Evolutionary conservation across 2,113 vertebrate species (phyloP).

Genomic region (Colinus virginianus): DNA sequence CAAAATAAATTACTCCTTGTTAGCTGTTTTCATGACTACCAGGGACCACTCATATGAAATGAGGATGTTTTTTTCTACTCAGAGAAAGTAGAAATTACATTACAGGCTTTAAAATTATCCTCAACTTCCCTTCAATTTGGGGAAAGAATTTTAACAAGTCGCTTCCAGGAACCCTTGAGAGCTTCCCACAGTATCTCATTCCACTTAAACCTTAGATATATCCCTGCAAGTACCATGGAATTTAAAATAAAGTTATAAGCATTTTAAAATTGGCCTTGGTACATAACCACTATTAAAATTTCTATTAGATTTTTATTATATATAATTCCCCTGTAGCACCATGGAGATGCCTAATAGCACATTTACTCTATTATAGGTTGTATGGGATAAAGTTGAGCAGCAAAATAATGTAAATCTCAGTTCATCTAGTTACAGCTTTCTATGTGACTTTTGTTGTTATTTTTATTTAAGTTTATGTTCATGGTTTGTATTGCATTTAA

Average conservation of each 20-base stretch:
- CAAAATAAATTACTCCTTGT: conserved; percentile 35
- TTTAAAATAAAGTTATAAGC: conserved; percentile 43
- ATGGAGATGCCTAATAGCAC: conserved; percentile 28
- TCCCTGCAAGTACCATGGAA: conserved; percentile 15
- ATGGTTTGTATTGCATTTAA: rapidly evolving
- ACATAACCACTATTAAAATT: conserved; percentile 22
- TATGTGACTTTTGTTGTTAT: background rate
- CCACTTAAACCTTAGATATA: conserved; percentile 2
- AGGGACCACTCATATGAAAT: background rate
- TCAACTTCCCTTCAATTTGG: conserved; percentile 52
- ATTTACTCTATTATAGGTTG: background rate
- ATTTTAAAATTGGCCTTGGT: conserved; percentile 39
- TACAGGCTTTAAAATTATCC: conserved; percentile 48
- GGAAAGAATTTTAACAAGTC: conserved; percentile 60
- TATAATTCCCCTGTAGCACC: conserved; percentile 31
- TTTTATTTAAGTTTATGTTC: background rate
- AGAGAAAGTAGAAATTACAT: conserved; percentile 12
- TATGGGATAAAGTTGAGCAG: background rate
- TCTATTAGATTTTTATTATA: conserved; percentile 48
- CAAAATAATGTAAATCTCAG: background rate
- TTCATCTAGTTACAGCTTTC: background rate
- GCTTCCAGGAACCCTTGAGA: conserved; percentile 45
- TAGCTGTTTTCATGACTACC: conserved; percentile 20
- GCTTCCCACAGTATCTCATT: conserved; percentile 12
- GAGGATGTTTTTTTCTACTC: background rate